phyloP scores from a whole-genome alignment of 2,113 vertebrate genomes.

The Vidua macroura region DNA sequence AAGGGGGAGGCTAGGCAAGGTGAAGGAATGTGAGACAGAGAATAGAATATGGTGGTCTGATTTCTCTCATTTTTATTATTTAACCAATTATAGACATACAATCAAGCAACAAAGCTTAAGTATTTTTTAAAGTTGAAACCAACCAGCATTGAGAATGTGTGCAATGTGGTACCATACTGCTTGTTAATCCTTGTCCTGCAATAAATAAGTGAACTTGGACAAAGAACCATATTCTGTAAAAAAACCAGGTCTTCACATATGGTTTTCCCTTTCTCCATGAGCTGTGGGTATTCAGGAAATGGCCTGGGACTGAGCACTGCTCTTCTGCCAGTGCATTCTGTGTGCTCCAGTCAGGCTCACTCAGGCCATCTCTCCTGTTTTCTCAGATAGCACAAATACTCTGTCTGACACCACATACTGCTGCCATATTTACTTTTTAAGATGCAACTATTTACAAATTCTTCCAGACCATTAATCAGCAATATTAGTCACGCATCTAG shows the following conservation, averaged over 20 bases:
- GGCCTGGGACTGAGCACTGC: rapidly evolving
- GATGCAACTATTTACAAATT: not conserved
- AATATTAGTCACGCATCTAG: not conserved
- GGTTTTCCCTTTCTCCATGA: not conserved
- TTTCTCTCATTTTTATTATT: not conserved
- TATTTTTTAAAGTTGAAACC: not conserved
- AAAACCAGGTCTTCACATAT: not conserved
- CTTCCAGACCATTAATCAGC: not conserved
- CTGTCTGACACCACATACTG: not conserved
- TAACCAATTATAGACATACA: not conserved
- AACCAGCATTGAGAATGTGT: not conserved
- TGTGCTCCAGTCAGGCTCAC: not conserved
- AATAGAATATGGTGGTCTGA: rapidly evolving
- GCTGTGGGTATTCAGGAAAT: rapidly evolving
- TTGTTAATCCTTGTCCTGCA: not conserved
- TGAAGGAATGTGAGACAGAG: not conserved
- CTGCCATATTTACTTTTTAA: not conserved
- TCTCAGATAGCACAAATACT: not conserved
- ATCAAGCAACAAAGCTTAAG: not conserved
- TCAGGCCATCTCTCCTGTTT: not conserved
- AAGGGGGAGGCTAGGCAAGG: not conserved
- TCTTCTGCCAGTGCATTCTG: not conserved
- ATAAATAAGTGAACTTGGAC: not conserved
- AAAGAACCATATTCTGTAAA: not conserved
- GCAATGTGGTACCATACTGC: not conserved